phyloP scores from a whole-genome alignment of 1,140 invertebrate species.

The Polypedilum vanderplanki region DNA sequence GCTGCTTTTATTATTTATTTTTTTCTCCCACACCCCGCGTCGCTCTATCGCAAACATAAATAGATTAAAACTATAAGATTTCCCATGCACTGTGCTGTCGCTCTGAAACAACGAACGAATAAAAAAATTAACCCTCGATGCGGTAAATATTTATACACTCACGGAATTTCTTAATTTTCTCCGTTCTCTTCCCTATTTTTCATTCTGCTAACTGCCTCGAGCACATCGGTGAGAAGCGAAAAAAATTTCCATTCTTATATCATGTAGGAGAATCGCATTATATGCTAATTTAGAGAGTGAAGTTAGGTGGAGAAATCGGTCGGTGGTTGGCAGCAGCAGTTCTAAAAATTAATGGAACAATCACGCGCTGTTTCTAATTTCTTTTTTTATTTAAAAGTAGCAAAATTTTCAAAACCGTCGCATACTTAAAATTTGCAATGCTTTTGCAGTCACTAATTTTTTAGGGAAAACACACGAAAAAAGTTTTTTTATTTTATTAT shows the following conservation, averaged over 20 bases:
- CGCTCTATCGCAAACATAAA: not conserved
- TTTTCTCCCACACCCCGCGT: no score
- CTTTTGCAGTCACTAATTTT: not conserved
- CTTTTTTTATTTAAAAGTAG: not conserved
- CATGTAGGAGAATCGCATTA: not conserved
- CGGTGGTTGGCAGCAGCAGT: not conserved
- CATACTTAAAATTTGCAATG: not conserved
- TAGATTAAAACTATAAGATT: conserved; percentile 19
- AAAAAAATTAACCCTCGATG: not conserved
- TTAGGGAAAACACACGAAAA: not conserved
- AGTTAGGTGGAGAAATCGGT: not conserved
- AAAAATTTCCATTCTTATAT: not conserved
- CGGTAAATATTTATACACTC: not conserved
- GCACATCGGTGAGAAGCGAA: not conserved
- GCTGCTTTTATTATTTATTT: no score
- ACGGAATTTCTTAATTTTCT: not conserved
- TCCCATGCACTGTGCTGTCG: not conserved
- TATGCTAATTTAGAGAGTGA: not conserved
- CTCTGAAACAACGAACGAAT: not conserved
- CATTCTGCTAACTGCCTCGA: not conserved
- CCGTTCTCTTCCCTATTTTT: not conserved
- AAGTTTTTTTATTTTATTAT: not conserved
- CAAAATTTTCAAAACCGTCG: not conserved
- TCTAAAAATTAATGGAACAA: not conserved
- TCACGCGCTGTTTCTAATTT: not conserved